A percentile compares a stretch with the other conserved stretches of the same genome.
These are phyloP conservation scores for Caenorhabditis becei DNA, from an alignment of 2,888 invertebrate genomes.

Conservation along the genomic window DNA sequence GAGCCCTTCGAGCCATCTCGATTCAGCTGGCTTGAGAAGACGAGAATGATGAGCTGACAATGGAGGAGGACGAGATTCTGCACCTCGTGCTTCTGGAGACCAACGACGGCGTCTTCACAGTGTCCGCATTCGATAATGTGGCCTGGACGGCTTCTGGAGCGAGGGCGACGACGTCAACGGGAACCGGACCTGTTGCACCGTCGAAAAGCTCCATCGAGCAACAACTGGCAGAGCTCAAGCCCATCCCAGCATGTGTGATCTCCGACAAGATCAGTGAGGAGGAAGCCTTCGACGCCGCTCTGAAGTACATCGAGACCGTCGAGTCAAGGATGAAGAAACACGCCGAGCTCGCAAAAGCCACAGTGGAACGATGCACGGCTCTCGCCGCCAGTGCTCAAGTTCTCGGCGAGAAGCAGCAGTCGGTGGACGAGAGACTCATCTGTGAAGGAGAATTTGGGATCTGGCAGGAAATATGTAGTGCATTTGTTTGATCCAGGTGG, in stretches of 20 bases:
- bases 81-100: conserved; percentile 42
- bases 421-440: conserved; percentile 37
- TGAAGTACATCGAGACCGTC: conserved; percentile 30
- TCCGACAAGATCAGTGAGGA: conserved; percentile 29
- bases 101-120: conserved; percentile 19
- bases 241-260: conserved; percentile 46
- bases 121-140: not conserved
- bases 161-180: not conserved
- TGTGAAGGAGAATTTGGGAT: conserved; percentile 84
- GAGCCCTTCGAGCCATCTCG: conserved; percentile 31
- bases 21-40: conserved; percentile 10
- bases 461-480: conserved; percentile 81
- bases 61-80: conserved; percentile 34
- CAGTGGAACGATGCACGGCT: conserved; percentile 25
- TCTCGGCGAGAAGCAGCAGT: conserved; percentile 31
- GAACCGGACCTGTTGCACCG: not conserved
- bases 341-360: conserved; percentile 1
- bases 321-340: conserved; percentile 31
- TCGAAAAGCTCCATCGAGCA: conserved; percentile 12
- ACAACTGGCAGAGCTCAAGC: conserved; percentile 17
- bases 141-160: not conserved
- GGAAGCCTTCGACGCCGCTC: conserved; percentile 41
- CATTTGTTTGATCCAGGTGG: conserved; percentile 83
- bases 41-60: not conserved
- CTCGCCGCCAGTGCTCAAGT: conserved; percentile 15